Evolutionary conservation across 2,113 vertebrate species (phyloP), one percentile per base, ranked within the genome.

Genomic region (Erythrolamprus reginae): DNA sequence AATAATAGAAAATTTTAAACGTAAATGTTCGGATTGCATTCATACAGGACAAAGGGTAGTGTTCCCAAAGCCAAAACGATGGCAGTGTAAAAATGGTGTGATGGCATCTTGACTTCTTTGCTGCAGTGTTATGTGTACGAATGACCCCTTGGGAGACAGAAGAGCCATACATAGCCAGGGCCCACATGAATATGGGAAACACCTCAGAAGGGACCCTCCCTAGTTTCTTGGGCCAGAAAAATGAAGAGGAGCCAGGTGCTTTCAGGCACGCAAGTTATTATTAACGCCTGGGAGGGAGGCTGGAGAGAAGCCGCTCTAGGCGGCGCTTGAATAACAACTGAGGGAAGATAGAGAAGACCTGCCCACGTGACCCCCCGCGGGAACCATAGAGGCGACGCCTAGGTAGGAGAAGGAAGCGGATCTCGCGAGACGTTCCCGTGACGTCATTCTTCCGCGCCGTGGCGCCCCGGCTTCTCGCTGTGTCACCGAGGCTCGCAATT

Each of bases 401-500:
- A 23, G 65, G n/a, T 5, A 23, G 65, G n/a, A 3, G 65, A 77
- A 77, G n/a, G 65, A 23, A 10, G 1, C 21, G 0, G 7, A 28
- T 51, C 48, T 89, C 88, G 88, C 88, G 88, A 28, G 88, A 38
- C 12, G 45, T 28, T 3, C 0, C 28, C 84, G 33, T 19, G 52
- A 3, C 95, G 94, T 10, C 93, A 95, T 84, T 28, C 0, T 0
- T 0, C 38, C 33, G 95, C 94, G 94, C 90, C 88, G 65, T 28
- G 50, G 45, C 28, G 86, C 82, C 82, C 51, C 65, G 65, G 61
- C 85, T 50, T 33, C 88, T 52, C 77, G 90, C 95, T 96, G 95
- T 95, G 95, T 96, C 95, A 96, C 92, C 2, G 91, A 82, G 50
- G 61, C 90, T 93, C 87, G 86, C 38, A 6, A 13, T 26, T 33